Conservation (phyloP, 92 coral and sea anemone species). For the Parazoanthus atlanticus region DNA sequence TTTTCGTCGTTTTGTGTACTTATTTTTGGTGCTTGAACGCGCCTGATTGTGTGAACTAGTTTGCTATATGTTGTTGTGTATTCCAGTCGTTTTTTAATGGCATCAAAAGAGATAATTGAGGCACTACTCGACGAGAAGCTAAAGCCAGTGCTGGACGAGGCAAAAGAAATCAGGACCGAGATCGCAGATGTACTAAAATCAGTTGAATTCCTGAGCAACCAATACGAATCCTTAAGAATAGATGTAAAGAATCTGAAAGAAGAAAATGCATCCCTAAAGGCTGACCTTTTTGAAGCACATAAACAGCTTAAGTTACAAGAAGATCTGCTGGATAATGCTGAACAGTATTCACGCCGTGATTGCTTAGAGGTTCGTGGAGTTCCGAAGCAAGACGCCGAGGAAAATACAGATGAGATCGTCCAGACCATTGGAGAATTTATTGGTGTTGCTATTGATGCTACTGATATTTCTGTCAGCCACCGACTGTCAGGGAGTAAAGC, state of each 20-base stretch:
- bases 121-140: constrained; percentile 17
- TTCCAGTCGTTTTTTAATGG: constrained; percentile 9
- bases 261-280: not conserved
- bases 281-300: constrained; percentile 3
- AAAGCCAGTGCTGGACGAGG: constrained; percentile 22
- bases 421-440: constrained; percentile 3
- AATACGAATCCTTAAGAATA: too few relatives aligned
- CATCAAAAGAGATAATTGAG: constrained; percentile 27
- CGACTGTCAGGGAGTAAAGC: not conserved
- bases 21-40: constrained; percentile 1
- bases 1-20: not conserved
- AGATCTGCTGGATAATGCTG: constrained; percentile 10
- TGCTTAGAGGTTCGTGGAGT: constrained; percentile 12
- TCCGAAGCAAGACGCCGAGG: constrained; percentile 19
- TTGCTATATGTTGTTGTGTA: constrained; percentile 7
- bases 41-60: constrained; percentile 1
- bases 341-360: constrained; percentile 6
- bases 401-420: constrained; percentile 11
- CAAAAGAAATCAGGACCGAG: not conserved
- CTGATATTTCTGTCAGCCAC: constrained; percentile 19
- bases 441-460: constrained; percentile 7
- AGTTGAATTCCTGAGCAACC: too few relatives aligned
- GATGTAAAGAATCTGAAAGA: not conserved
- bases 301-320: not conserved
- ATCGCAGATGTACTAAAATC: too few relatives aligned